Conservation (phyloP, 2,888 invertebrate species). For the Phaedon cochleariae region DNA sequence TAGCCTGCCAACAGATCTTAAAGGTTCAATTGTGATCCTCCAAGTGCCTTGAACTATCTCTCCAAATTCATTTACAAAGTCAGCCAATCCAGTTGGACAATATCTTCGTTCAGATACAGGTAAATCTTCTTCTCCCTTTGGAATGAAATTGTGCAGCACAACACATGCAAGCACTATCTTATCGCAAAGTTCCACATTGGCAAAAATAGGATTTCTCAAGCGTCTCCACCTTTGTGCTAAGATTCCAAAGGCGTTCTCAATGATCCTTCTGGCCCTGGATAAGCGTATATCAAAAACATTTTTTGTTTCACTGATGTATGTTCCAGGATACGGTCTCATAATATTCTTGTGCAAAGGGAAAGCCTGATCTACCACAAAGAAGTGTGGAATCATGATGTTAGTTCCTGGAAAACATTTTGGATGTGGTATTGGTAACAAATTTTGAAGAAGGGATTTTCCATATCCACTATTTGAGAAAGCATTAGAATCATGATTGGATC, state of each 20-base stretch:
- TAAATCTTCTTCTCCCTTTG: neutral
- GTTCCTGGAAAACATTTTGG: constrained; percentile 2
- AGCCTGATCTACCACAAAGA: constrained; percentile 22
- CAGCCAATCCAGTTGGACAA: constrained; percentile 2
- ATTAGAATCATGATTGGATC: constrained; percentile 49
- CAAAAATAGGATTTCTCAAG: constrained; percentile 2
- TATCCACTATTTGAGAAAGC: constrained; percentile 18
- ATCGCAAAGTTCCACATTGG: constrained; percentile 6
- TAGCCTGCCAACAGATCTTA: neutral
- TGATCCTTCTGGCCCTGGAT: constrained; percentile 5
- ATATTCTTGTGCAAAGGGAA: constrained; percentile 26
- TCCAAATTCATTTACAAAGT: neutral
- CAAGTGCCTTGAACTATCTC: no score
- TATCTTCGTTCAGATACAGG: constrained; percentile 3
- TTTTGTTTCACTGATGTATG: constrained; percentile 10
- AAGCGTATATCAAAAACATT: constrained; percentile 15
- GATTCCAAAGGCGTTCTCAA: constrained; percentile 14
- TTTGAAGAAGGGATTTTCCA: constrained; percentile 22
- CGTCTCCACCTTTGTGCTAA: constrained; percentile 9
- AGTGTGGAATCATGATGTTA: constrained; percentile 7
- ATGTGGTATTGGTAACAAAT: constrained; percentile 16
- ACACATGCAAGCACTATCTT: constrained; percentile 4
- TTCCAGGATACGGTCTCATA: constrained; percentile 25
- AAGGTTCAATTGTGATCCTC: no score
- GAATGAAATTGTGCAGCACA: constrained; percentile 8